Conservation (phyloP, 2,797 vertebrate genomes). For the Sebastes steindachneri region DNA sequence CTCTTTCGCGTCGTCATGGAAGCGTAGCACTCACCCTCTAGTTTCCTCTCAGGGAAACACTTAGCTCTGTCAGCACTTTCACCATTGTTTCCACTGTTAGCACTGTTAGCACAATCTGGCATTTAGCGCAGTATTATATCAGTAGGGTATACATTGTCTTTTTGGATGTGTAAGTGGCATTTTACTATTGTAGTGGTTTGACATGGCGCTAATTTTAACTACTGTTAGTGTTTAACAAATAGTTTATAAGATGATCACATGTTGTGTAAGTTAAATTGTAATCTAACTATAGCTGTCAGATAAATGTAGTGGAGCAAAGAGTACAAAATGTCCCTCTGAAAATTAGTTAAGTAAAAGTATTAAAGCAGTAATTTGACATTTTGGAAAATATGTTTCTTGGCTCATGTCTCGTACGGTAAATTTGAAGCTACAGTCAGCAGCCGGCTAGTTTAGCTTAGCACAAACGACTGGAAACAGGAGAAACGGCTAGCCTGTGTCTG, state of each 20-base stretch:
- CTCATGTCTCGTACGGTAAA: too few species aligned
- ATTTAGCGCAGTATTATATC: too few species aligned
- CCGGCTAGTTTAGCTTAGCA: not conserved
- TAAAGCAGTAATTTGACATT: not conserved
- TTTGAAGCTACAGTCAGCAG: not conserved
- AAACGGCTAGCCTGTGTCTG: not conserved
- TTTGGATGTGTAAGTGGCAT: not conserved
- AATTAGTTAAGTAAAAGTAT: not conserved
- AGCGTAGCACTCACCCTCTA: too few species aligned
- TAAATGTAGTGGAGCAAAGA: too few species aligned
- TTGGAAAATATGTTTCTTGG: rapidly evolving
- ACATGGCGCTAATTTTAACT: not conserved
- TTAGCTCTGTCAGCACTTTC: too few species aligned
- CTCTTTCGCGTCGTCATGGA: too few species aligned
- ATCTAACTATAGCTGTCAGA: too few species aligned
- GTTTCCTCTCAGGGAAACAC: too few species aligned
- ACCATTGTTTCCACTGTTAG: too few species aligned
- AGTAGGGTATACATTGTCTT: not conserved
- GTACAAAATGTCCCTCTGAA: not conserved
- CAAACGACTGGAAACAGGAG: not conserved
- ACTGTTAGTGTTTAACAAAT: not conserved
- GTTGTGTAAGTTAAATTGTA: too few species aligned
- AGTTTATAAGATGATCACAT: too few species aligned
- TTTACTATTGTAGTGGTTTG: not conserved
- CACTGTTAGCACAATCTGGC: too few species aligned